A percentile compares a stretch with the other conserved stretches of the same genome.
phyloP scores from a whole-genome alignment of 2,797 vertebrate genomes.

The Pogonophryne albipinna region DNA sequence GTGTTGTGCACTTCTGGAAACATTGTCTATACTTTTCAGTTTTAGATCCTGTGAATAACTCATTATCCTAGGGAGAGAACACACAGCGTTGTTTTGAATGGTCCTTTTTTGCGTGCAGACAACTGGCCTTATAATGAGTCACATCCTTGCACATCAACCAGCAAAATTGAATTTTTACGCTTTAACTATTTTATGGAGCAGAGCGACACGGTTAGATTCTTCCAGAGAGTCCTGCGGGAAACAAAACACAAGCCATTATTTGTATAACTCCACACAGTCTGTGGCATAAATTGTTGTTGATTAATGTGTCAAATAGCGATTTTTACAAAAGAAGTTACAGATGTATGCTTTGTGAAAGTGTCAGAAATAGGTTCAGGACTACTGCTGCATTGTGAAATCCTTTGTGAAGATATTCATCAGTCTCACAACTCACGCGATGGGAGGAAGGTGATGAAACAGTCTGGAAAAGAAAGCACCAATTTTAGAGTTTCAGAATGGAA shows the following conservation, averaged over 20 bases:
- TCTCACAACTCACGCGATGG: constrained; percentile 18
- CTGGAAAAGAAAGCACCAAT: constrained; percentile 57
- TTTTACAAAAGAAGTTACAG: not conserved
- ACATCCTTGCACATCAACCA: constrained; percentile 55
- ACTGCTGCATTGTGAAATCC: constrained; percentile 25
- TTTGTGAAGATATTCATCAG: constrained; percentile 26
- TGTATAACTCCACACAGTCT: constrained; percentile 17
- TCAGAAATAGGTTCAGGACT: not conserved
- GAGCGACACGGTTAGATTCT: not conserved
- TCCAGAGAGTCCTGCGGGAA: constrained; percentile 15
- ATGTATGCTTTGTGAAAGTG: not conserved
- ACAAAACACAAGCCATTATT: constrained; percentile 33
- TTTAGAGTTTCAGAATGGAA: constrained; percentile 77
- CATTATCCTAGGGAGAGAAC: constrained; percentile 49
- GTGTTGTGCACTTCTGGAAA: constrained; percentile 5
- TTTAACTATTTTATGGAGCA: constrained; percentile 31
- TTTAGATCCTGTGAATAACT: constrained; percentile 49
- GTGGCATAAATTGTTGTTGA: not conserved
- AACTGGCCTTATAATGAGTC: constrained; percentile 54
- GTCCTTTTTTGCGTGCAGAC: constrained; percentile 52
- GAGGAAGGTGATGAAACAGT: constrained; percentile 64
- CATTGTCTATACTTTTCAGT: constrained; percentile 26
- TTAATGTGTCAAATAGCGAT: constrained; percentile 6
- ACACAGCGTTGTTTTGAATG: constrained; percentile 60
- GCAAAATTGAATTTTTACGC: constrained; percentile 62